These are phyloP conservation scores for Apogon talboti DNA, from an alignment of 2,797 vertebrate species.

Conservation along the genomic window DNA sequence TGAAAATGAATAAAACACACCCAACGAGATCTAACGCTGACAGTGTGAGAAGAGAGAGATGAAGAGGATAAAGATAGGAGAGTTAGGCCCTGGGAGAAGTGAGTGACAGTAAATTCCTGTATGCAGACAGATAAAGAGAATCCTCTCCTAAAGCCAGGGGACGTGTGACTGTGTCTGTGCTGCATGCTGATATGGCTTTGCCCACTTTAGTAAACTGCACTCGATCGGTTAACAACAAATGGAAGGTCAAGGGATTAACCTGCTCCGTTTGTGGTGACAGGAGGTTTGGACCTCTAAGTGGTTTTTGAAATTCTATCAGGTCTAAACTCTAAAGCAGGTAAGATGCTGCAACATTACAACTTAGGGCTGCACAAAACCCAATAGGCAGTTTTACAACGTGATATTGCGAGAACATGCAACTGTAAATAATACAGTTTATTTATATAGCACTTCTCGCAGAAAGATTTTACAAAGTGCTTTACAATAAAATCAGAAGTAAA, in stretches of 20 bases:
- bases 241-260: slow-evolving; percentile 48
- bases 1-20: slow-evolving; percentile 52
- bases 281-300: slow-evolving; percentile 20
- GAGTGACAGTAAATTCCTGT: slow-evolving; percentile 67
- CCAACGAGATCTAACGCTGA: slow-evolving; percentile 50
- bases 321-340: slow-evolving; percentile 20
- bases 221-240: slow-evolving; percentile 29
- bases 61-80: slow-evolving; percentile 50
- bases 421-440: too few relatives aligned
- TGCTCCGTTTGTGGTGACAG: slow-evolving; percentile 27
- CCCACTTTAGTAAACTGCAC: slow-evolving; percentile 31
- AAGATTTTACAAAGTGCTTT: too few relatives aligned
- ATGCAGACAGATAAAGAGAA: slow-evolving; percentile 62
- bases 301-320: slow-evolving; percentile 9
- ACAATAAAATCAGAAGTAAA: too few relatives aligned
- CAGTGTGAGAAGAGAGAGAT: slow-evolving; percentile 51
- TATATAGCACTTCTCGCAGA: too few relatives aligned
- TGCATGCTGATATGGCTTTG: slow-evolving; percentile 39
- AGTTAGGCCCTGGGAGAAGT: slow-evolving; percentile 47
- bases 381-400: too few relatives aligned
- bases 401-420: too few relatives aligned
- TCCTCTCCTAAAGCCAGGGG: slow-evolving; percentile 42
- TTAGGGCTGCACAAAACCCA: background rate
- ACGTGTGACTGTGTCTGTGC: slow-evolving; percentile 23
- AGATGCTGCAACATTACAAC: background rate